Conservation (phyloP, 2,888 invertebrate genomes). For the Aplocera efformata region DNA sequence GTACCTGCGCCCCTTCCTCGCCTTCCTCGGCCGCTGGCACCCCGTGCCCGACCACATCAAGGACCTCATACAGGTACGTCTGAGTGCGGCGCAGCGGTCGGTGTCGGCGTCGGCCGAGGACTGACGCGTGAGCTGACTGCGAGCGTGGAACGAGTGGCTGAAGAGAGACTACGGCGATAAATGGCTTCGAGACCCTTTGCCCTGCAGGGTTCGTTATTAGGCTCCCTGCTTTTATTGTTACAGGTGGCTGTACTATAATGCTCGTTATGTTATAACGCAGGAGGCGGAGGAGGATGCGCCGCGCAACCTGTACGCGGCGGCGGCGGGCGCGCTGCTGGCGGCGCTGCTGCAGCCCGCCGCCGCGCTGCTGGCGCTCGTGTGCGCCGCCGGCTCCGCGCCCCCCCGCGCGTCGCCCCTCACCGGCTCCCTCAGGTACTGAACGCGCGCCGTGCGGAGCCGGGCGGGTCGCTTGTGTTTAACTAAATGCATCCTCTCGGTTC, state of each 20-base stretch:
- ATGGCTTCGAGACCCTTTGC: too few relatives aligned
- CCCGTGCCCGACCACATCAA: constrained; percentile 41
- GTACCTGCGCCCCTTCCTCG: constrained; percentile 35
- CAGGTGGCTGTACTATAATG: too few relatives aligned
- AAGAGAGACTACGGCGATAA: too few relatives aligned
- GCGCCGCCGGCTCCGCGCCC: constrained; percentile 23
- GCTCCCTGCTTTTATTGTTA: too few relatives aligned
- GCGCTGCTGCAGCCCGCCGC: constrained; percentile 41
- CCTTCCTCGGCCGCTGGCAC: constrained; percentile 39
- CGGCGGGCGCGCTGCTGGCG: constrained; percentile 32
- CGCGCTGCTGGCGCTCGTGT: constrained; percentile 37
- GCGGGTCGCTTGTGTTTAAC: too few relatives aligned
- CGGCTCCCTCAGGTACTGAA: constrained; percentile 19
- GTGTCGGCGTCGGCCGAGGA: neutral
- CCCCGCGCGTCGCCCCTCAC: constrained; percentile 10
- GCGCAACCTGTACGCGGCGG: constrained; percentile 44
- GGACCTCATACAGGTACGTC: constrained; percentile 36
- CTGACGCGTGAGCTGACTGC: too few relatives aligned
- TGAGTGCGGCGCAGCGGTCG: neutral
- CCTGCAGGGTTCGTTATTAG: too few relatives aligned
- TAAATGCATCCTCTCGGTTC: too few relatives aligned
- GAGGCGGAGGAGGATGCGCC: constrained; percentile 51
- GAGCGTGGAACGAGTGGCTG: too few relatives aligned
- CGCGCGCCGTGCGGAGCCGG: too few relatives aligned
- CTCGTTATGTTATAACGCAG: too few relatives aligned